These are phyloP conservation scores for Pseudomyrmex cubaensis DNA, from an alignment of 1,140 invertebrate species.

Conservation along the genomic window DNA sequence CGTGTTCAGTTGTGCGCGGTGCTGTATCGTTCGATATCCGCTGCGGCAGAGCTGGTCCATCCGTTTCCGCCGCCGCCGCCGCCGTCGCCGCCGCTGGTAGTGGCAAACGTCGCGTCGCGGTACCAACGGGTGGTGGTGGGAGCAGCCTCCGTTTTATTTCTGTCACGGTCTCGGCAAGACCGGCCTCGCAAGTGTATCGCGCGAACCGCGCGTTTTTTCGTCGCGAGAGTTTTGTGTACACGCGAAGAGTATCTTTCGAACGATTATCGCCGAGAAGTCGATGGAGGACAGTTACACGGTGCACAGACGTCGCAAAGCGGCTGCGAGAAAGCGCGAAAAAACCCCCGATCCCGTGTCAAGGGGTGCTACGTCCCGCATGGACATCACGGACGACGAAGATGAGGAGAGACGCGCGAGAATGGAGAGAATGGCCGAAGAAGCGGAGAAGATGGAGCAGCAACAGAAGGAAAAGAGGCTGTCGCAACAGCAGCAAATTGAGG, in stretches of 20 bases:
- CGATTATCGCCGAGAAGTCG: conserved; percentile 1
- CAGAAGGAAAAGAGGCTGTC: conserved; percentile 9
- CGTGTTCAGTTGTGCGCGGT: conserved; percentile 48
- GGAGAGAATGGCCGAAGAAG: conserved; percentile 82
- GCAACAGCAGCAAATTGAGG: conserved; percentile 14
- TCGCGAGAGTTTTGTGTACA: background rate
- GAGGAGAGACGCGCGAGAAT: conserved; percentile 77
- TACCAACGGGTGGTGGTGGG: conserved; percentile 69
- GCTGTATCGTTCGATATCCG: conserved; percentile 67
- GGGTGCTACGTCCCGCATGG: conserved; percentile 46
- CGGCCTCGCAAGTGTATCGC: conserved; percentile 20
- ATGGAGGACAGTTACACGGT: conserved; percentile 84
- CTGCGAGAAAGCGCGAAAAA: conserved; percentile 80
- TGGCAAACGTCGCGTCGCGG: conserved; percentile 49
- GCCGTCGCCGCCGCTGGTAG: conserved; percentile 22
- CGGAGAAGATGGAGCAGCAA: conserved; percentile 75
- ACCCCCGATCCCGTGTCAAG: conserved; percentile 77
- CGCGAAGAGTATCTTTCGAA: background rate
- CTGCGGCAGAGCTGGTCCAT: conserved; percentile 61
- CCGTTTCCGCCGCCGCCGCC: conserved; percentile 33
- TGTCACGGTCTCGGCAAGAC: conserved; percentile 68
- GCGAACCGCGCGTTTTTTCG: background rate
- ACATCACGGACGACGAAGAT: conserved; percentile 73
- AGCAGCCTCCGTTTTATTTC: conserved; percentile 82
- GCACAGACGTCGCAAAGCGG: conserved; percentile 81